Conservation (phyloP, 2,888 invertebrate species). For the Automeris io region DNA sequence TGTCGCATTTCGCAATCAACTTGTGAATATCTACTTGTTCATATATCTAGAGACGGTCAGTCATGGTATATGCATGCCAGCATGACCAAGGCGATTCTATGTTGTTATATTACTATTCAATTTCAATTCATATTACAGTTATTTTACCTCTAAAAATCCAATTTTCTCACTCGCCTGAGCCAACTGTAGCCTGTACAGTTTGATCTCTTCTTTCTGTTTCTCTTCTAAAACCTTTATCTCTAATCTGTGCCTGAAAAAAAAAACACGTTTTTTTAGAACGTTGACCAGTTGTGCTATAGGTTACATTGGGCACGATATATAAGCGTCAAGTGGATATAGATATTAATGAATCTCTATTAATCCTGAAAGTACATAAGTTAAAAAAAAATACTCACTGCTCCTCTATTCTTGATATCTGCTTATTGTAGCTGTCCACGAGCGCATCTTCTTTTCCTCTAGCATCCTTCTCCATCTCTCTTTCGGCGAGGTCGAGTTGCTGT, state of each 20-base stretch:
- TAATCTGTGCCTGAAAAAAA: slow-evolving; percentile 78
- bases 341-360: too few species aligned
- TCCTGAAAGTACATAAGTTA: background rate
- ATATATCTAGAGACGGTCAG: too few species aligned
- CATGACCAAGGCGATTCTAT: too few species aligned
- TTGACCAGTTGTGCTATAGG: background rate
- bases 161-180: slow-evolving; percentile 82
- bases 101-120: too few species aligned
- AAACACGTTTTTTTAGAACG: background rate
- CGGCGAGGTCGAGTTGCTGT: slow-evolving; percentile 82
- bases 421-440: slow-evolving; percentile 82
- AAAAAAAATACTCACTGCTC: slow-evolving; percentile 50
- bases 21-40: too few species aligned
- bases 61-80: too few species aligned
- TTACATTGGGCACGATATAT: too few species aligned
- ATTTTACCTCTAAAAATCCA: slow-evolving; percentile 78
- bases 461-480: slow-evolving; percentile 79
- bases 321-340: too few species aligned
- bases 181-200: slow-evolving; percentile 82
- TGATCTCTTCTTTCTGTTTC: slow-evolving; percentile 87
- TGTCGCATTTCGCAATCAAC: too few species aligned
- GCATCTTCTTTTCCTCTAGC: slow-evolving; percentile 79
- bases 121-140: too few species aligned
- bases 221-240: slow-evolving; percentile 87
- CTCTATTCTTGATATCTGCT: slow-evolving; percentile 83